Evolutionary conservation across 2,797 vertebrate species (phyloP), one percentile per base, ranked within the genome.

Genomic region (Myripristis murdjan): DNA sequence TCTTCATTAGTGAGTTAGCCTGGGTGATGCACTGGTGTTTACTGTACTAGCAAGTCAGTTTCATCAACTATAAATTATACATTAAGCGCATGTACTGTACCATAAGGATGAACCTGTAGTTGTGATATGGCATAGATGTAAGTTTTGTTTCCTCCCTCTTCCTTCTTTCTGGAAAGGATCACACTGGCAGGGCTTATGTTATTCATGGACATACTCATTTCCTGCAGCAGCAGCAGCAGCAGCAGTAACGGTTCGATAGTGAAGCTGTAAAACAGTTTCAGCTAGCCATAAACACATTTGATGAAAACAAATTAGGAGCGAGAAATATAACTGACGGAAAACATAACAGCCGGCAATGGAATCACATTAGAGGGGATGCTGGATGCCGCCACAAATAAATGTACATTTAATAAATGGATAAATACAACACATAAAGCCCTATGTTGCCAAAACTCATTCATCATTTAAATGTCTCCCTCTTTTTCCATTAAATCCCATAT

Each of bases 271-370:
- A 93, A 90, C 90, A 92, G 88, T 90, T 92, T 89, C 90, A 91
- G 89, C 89, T 93, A 86, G 91, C 92, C 88, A 92, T 94, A 93
- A 95, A 94, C 92, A 91, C 92, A 92, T 94, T 90, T 93, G 92
- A 94, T 94, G 91, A 93, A 94, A 94, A 94, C 91, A 93, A 94
- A 94, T 94, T 93, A 93, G 88, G 88, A 92, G 77, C 77, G 77
- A 93, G 85, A 93, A 91, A 94, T 91, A 93, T 92, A 93, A 94
- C 91, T 93, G 93, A 93, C 85, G 77, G 90, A 88, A 91, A 93
- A 92, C 91, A 93, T 94, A 93, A 94, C 90, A 92, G 90, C 84
- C 91, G 77, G 90, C 90, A 91, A 92, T 91, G 85, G 89, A 92
- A 94, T 93, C 89, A 89, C 91, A 92, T 93, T 93, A 93, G 90